Evolutionary conservation across 1,140 invertebrate genomes (phyloP).

Genomic region (Steinernema khuongi): DNA sequence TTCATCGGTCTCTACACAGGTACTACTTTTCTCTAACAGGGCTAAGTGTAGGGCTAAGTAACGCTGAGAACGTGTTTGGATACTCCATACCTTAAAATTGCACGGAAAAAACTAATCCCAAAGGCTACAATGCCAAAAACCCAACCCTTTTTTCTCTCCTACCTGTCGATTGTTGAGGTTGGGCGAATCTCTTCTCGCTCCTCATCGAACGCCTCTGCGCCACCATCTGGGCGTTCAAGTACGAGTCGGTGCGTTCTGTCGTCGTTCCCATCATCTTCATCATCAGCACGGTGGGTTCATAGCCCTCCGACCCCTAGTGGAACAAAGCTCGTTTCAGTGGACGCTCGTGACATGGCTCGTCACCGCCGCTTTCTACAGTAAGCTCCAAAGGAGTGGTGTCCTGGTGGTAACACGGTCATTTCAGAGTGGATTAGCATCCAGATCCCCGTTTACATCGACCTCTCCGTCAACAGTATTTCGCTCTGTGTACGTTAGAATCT

Average conservation of each 20-base stretch:
- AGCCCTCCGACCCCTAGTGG: not conserved
- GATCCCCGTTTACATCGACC: not conserved
- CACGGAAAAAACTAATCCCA: too few species aligned
- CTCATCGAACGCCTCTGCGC: not conserved
- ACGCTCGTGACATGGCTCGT: not conserved
- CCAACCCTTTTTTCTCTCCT: not conserved
- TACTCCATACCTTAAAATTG: too few species aligned
- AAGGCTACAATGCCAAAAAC: too few species aligned
- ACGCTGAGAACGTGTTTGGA: too few species aligned
- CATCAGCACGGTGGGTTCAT: not conserved
- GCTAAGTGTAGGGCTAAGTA: too few species aligned
- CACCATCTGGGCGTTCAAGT: not conserved
- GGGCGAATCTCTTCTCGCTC: conserved; percentile 5
- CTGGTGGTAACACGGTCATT: not conserved
- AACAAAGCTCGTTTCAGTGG: not conserved
- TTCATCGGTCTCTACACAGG: conserved; percentile 4
- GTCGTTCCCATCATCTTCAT: not conserved
- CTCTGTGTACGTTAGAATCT: not conserved
- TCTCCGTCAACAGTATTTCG: not conserved
- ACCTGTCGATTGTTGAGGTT: not conserved
- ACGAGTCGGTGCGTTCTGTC: not conserved
- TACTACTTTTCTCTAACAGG: not conserved
- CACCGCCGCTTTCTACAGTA: not conserved
- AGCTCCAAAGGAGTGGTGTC: not conserved
- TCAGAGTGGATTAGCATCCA: not conserved